Evolutionary conservation across 2,888 invertebrate species (phyloP).

Genomic region (Steromphala cineraria): DNA sequence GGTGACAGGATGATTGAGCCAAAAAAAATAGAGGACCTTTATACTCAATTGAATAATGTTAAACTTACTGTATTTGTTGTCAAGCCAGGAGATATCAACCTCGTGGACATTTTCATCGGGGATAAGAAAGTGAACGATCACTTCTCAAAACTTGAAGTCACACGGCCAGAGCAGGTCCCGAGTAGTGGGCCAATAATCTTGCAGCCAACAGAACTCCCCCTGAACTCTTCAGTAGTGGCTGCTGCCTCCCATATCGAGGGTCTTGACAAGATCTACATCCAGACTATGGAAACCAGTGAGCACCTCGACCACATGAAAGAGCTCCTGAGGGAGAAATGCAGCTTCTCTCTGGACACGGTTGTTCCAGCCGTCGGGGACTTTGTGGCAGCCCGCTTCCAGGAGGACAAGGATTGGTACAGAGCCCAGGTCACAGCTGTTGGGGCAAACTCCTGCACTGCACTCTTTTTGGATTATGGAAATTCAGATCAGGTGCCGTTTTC

Average conservation of each 20-base stretch:
- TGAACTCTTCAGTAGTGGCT: conserved; percentile 18
- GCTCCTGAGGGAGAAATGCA: background rate
- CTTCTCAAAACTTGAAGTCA: too few relatives aligned
- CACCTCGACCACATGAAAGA: conserved; percentile 25
- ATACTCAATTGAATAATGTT: conserved; percentile 22
- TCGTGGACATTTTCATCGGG: too few relatives aligned
- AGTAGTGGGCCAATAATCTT: background rate
- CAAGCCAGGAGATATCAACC: background rate
- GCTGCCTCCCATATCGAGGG: conserved; percentile 27
- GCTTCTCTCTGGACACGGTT: background rate
- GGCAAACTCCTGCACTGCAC: background rate
- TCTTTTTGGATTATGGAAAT: conserved; percentile 72
- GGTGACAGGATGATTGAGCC: too few relatives aligned
- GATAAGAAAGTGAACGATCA: too few relatives aligned
- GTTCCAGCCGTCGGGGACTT: conserved; percentile 31
- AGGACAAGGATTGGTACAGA: conserved; percentile 41
- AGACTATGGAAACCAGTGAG: conserved; percentile 77
- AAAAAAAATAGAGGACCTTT: conserved; percentile 19
- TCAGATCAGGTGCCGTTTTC: conserved; percentile 38
- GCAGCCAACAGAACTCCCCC: conserved; percentile 17
- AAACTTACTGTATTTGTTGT: conserved; percentile 32
- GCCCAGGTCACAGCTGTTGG: conserved; percentile 24
- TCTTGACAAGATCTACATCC: conserved; percentile 79
- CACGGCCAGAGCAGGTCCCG: too few relatives aligned
- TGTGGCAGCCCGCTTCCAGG: conserved; percentile 36